Conservation (phyloP, 2,113 vertebrate genomes). For the Clarias batrachus region DNA sequence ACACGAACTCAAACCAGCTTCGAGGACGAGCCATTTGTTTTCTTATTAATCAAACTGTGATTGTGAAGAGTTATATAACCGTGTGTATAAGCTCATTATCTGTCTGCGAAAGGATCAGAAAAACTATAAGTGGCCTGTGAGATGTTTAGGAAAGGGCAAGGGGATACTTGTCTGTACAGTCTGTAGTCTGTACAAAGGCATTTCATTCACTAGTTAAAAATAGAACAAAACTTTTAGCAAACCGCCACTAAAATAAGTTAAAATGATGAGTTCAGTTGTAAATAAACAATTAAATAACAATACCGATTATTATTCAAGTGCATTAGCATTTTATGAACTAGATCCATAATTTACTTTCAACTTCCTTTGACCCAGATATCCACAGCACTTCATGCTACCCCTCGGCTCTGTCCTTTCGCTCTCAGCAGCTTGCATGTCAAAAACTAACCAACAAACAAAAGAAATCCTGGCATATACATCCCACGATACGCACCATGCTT, state of each 20-base stretch:
- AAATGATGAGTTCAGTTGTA: neutral
- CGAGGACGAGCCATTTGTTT: neutral
- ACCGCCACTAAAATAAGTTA: neutral
- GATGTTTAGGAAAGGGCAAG: neutral
- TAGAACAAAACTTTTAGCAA: neutral
- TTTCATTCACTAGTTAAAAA: neutral
- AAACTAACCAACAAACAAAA: neutral
- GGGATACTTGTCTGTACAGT: too few relatives aligned
- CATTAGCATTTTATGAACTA: neutral
- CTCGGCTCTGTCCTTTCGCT: neutral
- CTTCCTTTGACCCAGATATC: neutral
- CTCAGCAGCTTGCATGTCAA: neutral
- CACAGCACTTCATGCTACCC: neutral
- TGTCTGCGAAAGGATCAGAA: neutral
- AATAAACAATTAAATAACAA: neutral
- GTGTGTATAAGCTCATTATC: neutral
- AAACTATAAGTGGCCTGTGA: neutral
- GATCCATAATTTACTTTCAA: neutral
- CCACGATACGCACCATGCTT: neutral
- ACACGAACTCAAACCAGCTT: neutral
- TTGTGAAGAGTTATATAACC: conserved; percentile 4
- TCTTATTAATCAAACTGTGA: neutral
- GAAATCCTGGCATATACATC: neutral
- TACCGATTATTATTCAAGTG: neutral
- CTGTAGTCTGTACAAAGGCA: neutral